Conservation (phyloP, 1,140 invertebrate genomes). For the Lepidostoma basale region DNA sequence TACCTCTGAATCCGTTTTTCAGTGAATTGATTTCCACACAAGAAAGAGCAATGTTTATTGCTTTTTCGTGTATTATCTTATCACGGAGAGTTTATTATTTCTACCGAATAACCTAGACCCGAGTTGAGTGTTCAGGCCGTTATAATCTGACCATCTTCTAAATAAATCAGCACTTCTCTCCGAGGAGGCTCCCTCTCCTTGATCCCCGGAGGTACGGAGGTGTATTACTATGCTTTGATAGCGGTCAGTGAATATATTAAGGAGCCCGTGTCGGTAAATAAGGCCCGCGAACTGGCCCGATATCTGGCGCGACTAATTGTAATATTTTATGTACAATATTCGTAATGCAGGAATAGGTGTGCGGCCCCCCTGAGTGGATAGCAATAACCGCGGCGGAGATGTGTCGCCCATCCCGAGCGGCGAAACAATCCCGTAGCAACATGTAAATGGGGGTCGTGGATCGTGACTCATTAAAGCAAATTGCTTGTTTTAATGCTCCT, state of each 20-base stretch:
- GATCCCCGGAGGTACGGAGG: background rate
- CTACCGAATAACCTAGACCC: too few species aligned
- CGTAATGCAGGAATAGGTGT: too few species aligned
- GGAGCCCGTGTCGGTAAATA: slow-evolving; percentile 16
- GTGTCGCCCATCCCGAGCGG: slow-evolving; percentile 13
- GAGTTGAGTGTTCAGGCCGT: too few species aligned
- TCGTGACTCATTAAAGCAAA: slow-evolving; percentile 47
- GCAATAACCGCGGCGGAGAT: slow-evolving; percentile 22
- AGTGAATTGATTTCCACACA: too few species aligned
- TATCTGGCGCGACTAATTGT: too few species aligned
- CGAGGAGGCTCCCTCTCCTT: background rate
- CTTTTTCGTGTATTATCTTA: too few species aligned
- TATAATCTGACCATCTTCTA: background rate
- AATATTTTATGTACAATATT: too few species aligned
- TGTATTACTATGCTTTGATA: slow-evolving; percentile 37
- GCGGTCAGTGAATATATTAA: slow-evolving; percentile 44
- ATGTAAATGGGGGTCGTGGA: slow-evolving; percentile 21
- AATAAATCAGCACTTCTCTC: background rate
- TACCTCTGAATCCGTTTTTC: too few species aligned
- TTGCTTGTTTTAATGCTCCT: slow-evolving; percentile 44
- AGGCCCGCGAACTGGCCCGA: background rate
- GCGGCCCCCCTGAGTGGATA: slow-evolving; percentile 31
- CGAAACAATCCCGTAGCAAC: slow-evolving; percentile 22
- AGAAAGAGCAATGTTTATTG: too few species aligned
- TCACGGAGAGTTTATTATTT: too few species aligned